These are phyloP conservation scores for Silurus asotus DNA, from an alignment of 2,113 vertebrate species.

Conservation along the genomic window DNA sequence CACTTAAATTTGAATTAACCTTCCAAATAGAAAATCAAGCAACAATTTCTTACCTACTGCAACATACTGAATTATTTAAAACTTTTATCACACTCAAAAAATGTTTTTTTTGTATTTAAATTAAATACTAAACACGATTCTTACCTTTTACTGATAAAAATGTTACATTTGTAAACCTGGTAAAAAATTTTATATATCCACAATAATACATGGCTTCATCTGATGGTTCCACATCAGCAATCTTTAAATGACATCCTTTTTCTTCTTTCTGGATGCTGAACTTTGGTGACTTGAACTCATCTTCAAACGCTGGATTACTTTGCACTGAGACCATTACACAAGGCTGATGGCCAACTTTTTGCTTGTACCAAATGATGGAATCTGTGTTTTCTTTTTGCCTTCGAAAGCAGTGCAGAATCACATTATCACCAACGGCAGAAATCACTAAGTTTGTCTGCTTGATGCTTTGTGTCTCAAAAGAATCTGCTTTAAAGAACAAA, in stretches of 20 bases:
- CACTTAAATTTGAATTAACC: not conserved
- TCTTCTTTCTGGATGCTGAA: not conserved
- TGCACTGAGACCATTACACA: not conserved
- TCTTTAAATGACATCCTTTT: not conserved
- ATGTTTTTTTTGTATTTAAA: not conserved
- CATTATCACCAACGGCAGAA: conserved; percentile 10
- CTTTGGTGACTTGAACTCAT: not conserved
- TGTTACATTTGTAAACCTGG: conserved; percentile 32
- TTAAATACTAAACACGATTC: not conserved
- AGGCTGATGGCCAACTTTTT: not conserved
- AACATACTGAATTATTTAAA: not conserved
- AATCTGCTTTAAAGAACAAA: not conserved
- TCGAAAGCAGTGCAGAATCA: conserved; percentile 9
- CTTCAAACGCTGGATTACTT: not conserved
- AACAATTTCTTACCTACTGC: not conserved
- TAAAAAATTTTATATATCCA: not conserved
- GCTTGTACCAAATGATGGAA: conserved; percentile 5
- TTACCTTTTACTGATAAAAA: conserved; percentile 37
- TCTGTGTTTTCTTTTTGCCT: not conserved
- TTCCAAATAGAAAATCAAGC: not conserved
- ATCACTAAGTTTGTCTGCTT: not conserved
- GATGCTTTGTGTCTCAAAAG: not conserved
- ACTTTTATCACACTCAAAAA: not conserved
- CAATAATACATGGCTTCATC: conserved; percentile 20
- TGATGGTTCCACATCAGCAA: not conserved